Percentiles rank a stretch among this genome's conserved stretches.
These are phyloP conservation scores for Thelaira solivaga DNA, from an alignment of 2,888 invertebrate species.

Conservation along the genomic window DNA sequence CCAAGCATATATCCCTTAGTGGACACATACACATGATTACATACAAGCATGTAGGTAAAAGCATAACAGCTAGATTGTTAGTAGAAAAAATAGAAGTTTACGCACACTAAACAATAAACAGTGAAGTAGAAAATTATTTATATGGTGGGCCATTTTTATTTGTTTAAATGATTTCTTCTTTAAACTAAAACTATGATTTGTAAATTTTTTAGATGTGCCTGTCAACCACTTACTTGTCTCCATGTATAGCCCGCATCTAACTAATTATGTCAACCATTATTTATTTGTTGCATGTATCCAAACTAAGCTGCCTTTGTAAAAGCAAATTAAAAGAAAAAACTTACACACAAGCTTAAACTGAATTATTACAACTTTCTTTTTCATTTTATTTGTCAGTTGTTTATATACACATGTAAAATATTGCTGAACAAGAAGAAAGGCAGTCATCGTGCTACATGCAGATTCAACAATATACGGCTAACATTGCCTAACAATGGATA, in stretches of 20 bases:
- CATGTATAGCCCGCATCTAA: too few species aligned
- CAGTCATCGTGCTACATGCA: neutral
- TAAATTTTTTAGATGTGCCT: too few species aligned
- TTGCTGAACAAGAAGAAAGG: neutral
- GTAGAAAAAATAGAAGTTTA: neutral
- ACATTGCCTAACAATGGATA: slow-evolving; percentile 5
- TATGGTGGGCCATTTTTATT: too few species aligned
- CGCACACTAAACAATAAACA: too few species aligned
- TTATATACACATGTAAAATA: slow-evolving; percentile 14
- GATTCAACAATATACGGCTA: slow-evolving; percentile 7
- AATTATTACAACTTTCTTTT: slow-evolving; percentile 45
- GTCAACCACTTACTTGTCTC: too few species aligned
- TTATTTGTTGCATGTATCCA: slow-evolving; percentile 29
- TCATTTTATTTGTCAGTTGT: slow-evolving; percentile 13
- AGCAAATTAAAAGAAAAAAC: slow-evolving; percentile 30
- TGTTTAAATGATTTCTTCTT: too few species aligned
- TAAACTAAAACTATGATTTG: too few species aligned
- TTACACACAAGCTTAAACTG: slow-evolving; percentile 42
- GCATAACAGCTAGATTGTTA: too few species aligned
- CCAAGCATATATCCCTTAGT: slow-evolving; percentile 53
- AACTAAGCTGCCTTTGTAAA: slow-evolving; percentile 52
- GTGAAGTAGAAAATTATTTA: too few species aligned
- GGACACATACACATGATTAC: neutral
- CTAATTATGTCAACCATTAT: too few species aligned
- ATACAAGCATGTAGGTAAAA: neutral